Percentiles rank a stretch among this genome's conserved stretches.
phyloP scores from a whole-genome alignment of 2,888 invertebrate genomes.

The Cylindroiulus punctatus region DNA sequence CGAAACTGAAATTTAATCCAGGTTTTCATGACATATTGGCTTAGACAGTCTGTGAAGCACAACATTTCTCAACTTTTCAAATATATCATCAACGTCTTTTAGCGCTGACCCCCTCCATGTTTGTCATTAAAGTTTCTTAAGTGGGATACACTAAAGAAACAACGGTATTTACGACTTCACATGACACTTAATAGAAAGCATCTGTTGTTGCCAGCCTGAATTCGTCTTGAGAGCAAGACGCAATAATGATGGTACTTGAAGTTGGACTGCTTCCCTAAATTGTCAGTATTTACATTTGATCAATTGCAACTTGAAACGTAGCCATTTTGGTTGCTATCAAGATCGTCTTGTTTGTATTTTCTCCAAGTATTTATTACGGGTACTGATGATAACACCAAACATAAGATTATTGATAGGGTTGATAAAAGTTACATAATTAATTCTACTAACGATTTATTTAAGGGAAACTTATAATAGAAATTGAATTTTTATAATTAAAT shows the following conservation, averaged over 20 bases:
- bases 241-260: not conserved
- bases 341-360: too few species aligned
- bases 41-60: not conserved
- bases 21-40: not conserved
- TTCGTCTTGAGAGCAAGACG: not conserved
- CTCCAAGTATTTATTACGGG: too few species aligned
- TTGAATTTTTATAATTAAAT: too few species aligned
- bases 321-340: too few species aligned
- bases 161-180: not conserved
- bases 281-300: not conserved
- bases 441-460: too few species aligned
- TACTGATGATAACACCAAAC: too few species aligned
- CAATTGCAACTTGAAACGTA: too few species aligned
- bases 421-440: too few species aligned
- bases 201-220: not conserved
- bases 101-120: not conserved
- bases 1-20: not conserved
- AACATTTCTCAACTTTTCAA: not conserved
- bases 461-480: too few species aligned
- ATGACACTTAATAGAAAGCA: not conserved
- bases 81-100: not conserved
- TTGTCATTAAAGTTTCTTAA: not conserved
- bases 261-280: slow-evolving; percentile 1
- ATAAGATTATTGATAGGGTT: too few species aligned
- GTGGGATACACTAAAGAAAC: not conserved